These are phyloP conservation scores for Atractosteus spatula DNA, from an alignment of 2,113 vertebrate genomes.

Conservation along the genomic window DNA sequence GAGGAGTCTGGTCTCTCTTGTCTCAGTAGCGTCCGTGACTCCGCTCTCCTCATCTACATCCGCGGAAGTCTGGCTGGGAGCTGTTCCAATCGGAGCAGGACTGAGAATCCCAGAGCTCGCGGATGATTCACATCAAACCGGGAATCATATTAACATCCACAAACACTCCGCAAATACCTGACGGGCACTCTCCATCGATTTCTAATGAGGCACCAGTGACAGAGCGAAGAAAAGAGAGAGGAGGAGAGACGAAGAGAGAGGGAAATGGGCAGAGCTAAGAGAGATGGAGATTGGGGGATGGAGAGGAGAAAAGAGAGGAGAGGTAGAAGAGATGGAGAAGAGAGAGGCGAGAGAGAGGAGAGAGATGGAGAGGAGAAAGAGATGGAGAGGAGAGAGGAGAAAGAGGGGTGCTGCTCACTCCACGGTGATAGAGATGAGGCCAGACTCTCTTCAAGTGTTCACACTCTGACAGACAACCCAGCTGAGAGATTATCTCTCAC, in stretches of 20 bases:
- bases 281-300: conserved; percentile 43
- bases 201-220: conserved; percentile 79
- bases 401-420: too few species aligned
- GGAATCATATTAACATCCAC: conserved; percentile 80
- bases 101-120: too few species aligned
- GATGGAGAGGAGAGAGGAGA: too few species aligned
- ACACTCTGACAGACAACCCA: too few species aligned
- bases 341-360: background rate
- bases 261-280: conserved; percentile 34
- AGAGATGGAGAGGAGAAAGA: background rate
- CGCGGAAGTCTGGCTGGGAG: too few species aligned
- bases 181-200: conserved; percentile 77
- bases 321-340: background rate
- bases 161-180: conserved; percentile 81
- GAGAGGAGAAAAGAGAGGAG: background rate
- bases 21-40: too few species aligned
- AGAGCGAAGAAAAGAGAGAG: conserved; percentile 64
- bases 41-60: too few species aligned
- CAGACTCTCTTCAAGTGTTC: too few species aligned
- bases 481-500: too few species aligned
- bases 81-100: too few species aligned
- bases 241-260: conserved; percentile 50
- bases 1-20: too few species aligned
- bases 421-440: too few species aligned
- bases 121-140: conserved; percentile 21